These are phyloP conservation scores for Drosophila bocqueti DNA, from an alignment of 1,140 invertebrate species.

Conservation along the genomic window DNA sequence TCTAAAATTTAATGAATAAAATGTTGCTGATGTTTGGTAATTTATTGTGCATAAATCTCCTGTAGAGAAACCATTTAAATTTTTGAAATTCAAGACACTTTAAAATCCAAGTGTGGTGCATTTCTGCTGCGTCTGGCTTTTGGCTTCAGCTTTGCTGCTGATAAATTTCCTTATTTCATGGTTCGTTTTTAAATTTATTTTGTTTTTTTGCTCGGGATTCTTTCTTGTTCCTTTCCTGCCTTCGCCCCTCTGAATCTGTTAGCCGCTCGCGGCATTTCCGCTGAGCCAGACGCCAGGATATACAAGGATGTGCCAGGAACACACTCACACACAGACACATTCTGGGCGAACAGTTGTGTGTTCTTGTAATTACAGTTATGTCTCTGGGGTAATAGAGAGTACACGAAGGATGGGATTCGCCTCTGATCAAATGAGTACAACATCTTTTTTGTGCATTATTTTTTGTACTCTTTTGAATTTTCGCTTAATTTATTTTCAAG, in stretches of 20 bases:
- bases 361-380: conserved; percentile 81
- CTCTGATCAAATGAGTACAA: conserved; percentile 59
- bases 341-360: conserved; percentile 45
- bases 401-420: conserved; percentile 4
- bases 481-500: background rate
- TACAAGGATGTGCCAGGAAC: conserved; percentile 43
- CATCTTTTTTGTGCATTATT: conserved; percentile 53
- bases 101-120: conserved; percentile 35
- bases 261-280: conserved; percentile 68
- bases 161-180: conserved; percentile 83
- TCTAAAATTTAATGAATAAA: too few relatives aligned
- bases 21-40: too few relatives aligned
- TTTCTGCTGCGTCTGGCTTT: conserved; percentile 64
- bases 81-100: background rate
- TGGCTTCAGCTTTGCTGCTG: conserved; percentile 53
- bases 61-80: background rate
- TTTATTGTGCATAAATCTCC: background rate
- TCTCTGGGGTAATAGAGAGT: conserved; percentile 72
- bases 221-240: conserved; percentile 26
- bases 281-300: conserved; percentile 56
- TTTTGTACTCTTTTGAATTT: background rate
- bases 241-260: conserved; percentile 34
- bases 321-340: conserved; percentile 19
- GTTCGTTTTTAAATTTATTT: conserved; percentile 80
- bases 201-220: conserved; percentile 38